Conservation (phyloP, 2,797 vertebrate species). For the Takifugu rubripes region DNA sequence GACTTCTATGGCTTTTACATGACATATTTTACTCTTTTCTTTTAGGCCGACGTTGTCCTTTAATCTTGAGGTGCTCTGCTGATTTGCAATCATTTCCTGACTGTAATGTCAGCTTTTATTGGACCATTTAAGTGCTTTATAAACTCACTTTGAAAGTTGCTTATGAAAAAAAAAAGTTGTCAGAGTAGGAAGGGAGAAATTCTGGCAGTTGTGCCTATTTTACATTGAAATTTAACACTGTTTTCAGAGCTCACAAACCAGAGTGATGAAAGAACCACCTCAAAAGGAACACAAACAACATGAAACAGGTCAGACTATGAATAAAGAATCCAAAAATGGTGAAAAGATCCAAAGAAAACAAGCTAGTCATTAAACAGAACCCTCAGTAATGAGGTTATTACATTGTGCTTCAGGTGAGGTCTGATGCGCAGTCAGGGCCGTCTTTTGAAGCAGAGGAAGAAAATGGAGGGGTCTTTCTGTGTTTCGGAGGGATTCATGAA, state of each 20-base stretch:
- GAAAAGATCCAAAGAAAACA: too few relatives aligned
- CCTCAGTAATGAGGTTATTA: too few relatives aligned
- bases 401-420: not conserved
- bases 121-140: conserved; percentile 14
- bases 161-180: not conserved
- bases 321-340: too few relatives aligned
- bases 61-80: conserved; percentile 10
- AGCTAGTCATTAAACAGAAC: too few relatives aligned
- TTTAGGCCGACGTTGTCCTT: conserved; percentile 9
- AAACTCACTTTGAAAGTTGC: not conserved
- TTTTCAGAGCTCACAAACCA: too few relatives aligned
- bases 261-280: conserved; percentile 8
- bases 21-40: conserved; percentile 18
- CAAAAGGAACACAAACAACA: conserved; percentile 10
- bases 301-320: too few relatives aligned
- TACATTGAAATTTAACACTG: too few relatives aligned
- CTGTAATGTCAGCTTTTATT: conserved; percentile 30
- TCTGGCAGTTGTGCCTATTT: too few relatives aligned
- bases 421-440: not conserved
- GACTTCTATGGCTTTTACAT: conserved; percentile 17
- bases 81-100: conserved; percentile 7
- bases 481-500: conserved; percentile 30
- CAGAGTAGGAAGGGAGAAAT: too few relatives aligned
- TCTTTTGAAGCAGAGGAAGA: conserved; percentile 13
- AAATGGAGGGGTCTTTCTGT: not conserved